These are phyloP conservation scores for Papilio polytes DNA, from an alignment of 1,140 invertebrate species.

Conservation along the genomic window DNA sequence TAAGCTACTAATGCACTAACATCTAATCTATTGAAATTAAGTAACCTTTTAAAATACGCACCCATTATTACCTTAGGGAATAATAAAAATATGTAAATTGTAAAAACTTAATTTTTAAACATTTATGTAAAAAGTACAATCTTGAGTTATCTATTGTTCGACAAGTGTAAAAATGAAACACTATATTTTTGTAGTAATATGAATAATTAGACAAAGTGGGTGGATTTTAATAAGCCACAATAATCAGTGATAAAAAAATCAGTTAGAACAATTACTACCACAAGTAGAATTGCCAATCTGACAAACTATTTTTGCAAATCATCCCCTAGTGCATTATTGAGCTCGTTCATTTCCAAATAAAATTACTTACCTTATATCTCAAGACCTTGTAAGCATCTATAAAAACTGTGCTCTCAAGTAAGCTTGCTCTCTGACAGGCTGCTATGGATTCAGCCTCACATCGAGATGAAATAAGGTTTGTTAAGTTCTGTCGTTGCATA, in stretches of 20 bases:
- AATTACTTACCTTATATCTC: conserved; percentile 87
- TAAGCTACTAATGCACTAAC: too few relatives aligned
- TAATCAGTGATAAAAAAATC: background rate
- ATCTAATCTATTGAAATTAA: too few relatives aligned
- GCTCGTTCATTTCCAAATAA: background rate
- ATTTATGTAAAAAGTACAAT: too few relatives aligned
- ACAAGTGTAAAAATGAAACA: too few relatives aligned
- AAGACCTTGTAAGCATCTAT: conserved; percentile 95
- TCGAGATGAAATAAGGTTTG: conserved; percentile 90
- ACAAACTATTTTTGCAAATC: background rate
- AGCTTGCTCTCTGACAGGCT: conserved; percentile 91
- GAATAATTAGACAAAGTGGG: conserved; percentile 48
- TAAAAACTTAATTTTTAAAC: too few relatives aligned
- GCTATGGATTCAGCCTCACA: conserved; percentile 89
- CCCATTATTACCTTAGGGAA: too few relatives aligned
- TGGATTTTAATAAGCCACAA: conserved; percentile 43
- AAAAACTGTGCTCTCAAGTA: conserved; percentile 92
- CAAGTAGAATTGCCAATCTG: background rate
- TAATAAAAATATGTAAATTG: too few relatives aligned
- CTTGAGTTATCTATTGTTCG: too few relatives aligned
- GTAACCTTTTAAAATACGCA: too few relatives aligned
- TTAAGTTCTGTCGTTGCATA: conserved; percentile 94
- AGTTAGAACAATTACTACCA: background rate
- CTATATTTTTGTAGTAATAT: background rate
- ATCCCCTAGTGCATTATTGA: background rate